Conservation (phyloP, 2,888 invertebrate species). For the Aplocera efformata region DNA sequence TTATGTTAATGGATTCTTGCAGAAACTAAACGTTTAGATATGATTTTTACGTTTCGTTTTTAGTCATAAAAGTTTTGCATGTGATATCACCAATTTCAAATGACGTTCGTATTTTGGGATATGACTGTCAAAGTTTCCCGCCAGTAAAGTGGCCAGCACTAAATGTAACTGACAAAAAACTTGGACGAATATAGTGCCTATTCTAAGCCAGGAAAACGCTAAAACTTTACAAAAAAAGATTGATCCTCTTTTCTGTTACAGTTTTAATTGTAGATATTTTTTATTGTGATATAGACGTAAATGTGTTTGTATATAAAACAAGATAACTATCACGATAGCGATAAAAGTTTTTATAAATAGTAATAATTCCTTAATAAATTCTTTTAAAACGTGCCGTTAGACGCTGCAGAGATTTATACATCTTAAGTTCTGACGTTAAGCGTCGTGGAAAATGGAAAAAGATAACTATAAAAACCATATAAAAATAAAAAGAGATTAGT, state of each 20-base stretch:
- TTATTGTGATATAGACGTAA: constrained; percentile 19
- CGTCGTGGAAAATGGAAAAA: constrained; percentile 22
- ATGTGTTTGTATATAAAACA: constrained; percentile 17
- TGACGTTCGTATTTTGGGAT: constrained; percentile 10
- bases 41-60: not conserved
- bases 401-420: constrained; percentile 26
- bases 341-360: constrained; percentile 26
- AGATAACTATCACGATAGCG: constrained; percentile 10
- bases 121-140: constrained; percentile 4
- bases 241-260: constrained; percentile 5
- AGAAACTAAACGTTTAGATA: not conserved
- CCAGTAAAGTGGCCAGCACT: constrained; percentile 10
- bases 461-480: constrained; percentile 26
- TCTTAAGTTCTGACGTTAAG: constrained; percentile 28
- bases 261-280: constrained; percentile 1
- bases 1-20: not conserved
- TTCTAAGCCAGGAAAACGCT: constrained; percentile 1
- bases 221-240: not conserved
- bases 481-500: constrained; percentile 31
- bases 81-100: constrained; percentile 4
- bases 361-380: constrained; percentile 23
- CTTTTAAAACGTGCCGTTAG: constrained; percentile 26
- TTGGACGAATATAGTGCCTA: constrained; percentile 2
- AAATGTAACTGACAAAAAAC: constrained; percentile 11
- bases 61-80: not conserved